Percentiles rank a stretch among this genome's conserved stretches.
Conservation (phyloP, 1,140 invertebrate genomes). For the Drosophila tristis region DNA sequence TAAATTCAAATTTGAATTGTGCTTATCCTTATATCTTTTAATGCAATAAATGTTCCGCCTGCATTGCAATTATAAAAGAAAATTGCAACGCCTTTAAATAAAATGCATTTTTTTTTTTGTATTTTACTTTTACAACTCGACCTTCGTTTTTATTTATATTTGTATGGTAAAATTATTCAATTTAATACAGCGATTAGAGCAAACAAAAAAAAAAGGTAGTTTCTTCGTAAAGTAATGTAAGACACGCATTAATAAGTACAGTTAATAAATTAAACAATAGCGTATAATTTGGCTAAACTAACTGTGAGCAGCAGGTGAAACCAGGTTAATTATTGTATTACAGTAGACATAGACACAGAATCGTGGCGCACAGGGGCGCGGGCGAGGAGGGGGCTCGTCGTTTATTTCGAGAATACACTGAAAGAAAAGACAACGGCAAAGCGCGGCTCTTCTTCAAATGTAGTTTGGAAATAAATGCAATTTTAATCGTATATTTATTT, state of each 20-base stretch:
- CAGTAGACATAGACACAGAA: slow-evolving; percentile 12
- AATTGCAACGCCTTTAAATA: not conserved
- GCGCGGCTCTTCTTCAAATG: slow-evolving; percentile 61
- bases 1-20: not conserved
- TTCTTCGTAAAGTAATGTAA: slow-evolving; percentile 23
- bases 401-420: slow-evolving; percentile 77
- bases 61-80: not conserved
- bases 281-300: slow-evolving; percentile 62
- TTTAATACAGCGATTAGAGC: slow-evolving; percentile 65
- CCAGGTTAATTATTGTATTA: slow-evolving; percentile 44
- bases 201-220: slow-evolving; percentile 38
- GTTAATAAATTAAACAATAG: slow-evolving; percentile 81
- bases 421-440: slow-evolving; percentile 56
- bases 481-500: slow-evolving; percentile 38
- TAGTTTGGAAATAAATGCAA: slow-evolving; percentile 78
- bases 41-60: too few species aligned
- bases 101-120: not conserved
- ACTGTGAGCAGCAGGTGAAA: slow-evolving; percentile 30
- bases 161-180: slow-evolving; percentile 70
- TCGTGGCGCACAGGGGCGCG: not conserved
- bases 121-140: slow-evolving; percentile 54
- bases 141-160: slow-evolving; percentile 62
- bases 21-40: too few species aligned
- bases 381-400: not conserved
- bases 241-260: slow-evolving; percentile 74